Evolutionary conservation across 2,888 invertebrate genomes (phyloP), one percentile per base, ranked within the genome.

Genomic region (Halictus quadricinctus): DNA sequence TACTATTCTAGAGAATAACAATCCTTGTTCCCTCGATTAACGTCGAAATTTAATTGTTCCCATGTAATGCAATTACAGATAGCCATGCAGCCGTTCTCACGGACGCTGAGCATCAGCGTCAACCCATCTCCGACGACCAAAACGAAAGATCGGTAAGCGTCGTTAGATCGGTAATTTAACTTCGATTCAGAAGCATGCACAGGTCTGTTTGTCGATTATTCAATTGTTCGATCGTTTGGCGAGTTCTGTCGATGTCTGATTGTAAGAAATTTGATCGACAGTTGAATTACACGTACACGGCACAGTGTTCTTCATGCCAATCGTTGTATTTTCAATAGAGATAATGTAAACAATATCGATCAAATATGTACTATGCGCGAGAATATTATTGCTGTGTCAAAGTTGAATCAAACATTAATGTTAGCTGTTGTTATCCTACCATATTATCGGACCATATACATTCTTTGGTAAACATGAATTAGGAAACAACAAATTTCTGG

Each of bases 81-180:
- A 86, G 78, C 73, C 84, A 81, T 77, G 76, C 80, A 0, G 85
- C 80, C 25, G 85, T 81, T 8, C 70, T 86, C 2, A 46, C 79
- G 18, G 79, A 79, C 25, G 25, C 7, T 21, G 85, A 81, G 54
- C 76, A 36, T 41, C 43, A 76, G 15, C 66, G 13, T 66, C 78
- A 50, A 60, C 21, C 66, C 21, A 75, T 69, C 48, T 70, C 73
- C 36, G 73, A 76, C 3, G 48, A 72, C 7, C 72, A 21, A 15
- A 73, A 81, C 0, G 79, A 84, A 60, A 84, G 70, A 86, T 84
- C 73, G 72, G 85, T 81, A 54, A 69, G 76, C 78, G 29, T 12
- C 48, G 13, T 72, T 70, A 18, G 13, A 18, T 46, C 46, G 50
- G 15, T 50, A 50, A 50, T 50, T 18, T 12, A n/a, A 58, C 0